These are phyloP conservation scores for Beaufortia kweichowensis DNA, from an alignment of 2,113 vertebrate species.

Conservation along the genomic window DNA sequence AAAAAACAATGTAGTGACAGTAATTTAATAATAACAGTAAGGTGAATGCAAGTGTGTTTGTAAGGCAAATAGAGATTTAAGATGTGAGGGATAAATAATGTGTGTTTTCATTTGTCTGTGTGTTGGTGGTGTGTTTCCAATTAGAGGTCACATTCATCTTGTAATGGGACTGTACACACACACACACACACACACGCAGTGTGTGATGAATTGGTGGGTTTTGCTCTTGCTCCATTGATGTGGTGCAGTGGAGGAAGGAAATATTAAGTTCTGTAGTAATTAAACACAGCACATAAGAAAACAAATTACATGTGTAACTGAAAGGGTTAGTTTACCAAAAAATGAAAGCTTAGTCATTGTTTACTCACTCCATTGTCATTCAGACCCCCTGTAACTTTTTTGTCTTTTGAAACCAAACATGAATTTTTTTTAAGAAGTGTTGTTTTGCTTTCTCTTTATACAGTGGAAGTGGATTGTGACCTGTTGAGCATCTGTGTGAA, in stretches of 20 bases:
- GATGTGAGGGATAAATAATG: constrained; percentile 13
- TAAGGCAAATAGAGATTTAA: constrained; percentile 8
- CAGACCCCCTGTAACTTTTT: too few relatives aligned
- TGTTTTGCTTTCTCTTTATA: too few relatives aligned
- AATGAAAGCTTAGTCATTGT: too few relatives aligned
- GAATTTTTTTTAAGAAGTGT: too few relatives aligned
- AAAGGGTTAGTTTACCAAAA: too few relatives aligned
- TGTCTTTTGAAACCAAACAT: too few relatives aligned
- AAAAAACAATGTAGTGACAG: constrained; percentile 25
- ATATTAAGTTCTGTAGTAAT: not conserved
- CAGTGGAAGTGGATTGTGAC: too few relatives aligned
- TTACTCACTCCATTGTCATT: too few relatives aligned
- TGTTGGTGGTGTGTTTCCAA: constrained; percentile 64
- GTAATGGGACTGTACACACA: constrained; percentile 62
- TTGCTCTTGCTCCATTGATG: constrained; percentile 18
- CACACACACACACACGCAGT: constrained; percentile 51
- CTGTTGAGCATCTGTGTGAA: too few relatives aligned
- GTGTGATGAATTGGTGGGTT: constrained; percentile 2
- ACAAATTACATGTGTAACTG: not conserved
- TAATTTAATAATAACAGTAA: constrained; percentile 24
- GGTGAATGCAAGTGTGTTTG: not conserved
- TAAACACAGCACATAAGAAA: constrained; percentile 1
- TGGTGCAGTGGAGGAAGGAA: constrained; percentile 14
- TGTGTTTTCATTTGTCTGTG: constrained; percentile 46
- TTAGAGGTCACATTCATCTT: constrained; percentile 68